Evolutionary conservation across 37 sponge, comb jelly and placozoan genomes (phyloP).

Genomic region (Chondrilla cf. caribensis): DNA sequence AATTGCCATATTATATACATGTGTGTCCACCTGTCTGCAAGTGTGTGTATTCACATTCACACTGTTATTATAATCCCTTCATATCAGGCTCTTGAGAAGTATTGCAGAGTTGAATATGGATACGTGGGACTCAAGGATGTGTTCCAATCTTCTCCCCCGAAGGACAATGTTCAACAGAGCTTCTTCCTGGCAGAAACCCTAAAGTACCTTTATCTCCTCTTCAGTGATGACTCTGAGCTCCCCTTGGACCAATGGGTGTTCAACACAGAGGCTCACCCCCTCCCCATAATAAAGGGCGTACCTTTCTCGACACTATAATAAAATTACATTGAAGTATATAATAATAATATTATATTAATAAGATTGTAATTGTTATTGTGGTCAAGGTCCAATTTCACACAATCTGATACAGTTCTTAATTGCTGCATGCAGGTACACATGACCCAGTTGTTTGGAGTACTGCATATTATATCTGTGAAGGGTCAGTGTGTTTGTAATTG

Average conservation of each 20-base stretch:
- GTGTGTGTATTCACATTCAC: not conserved
- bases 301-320: slow-evolving; percentile 17
- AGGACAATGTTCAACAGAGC: slow-evolving; percentile 88
- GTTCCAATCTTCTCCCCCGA: slow-evolving; percentile 41
- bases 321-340: too few relatives aligned
- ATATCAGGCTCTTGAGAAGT: slow-evolving; percentile 65
- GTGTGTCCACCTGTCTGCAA: slow-evolving; percentile 18
- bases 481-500: too few relatives aligned
- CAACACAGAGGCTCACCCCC: slow-evolving; percentile 98
- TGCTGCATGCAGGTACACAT: too few relatives aligned
- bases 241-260: slow-evolving; percentile 81
- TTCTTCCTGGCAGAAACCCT: slow-evolving; percentile 96
- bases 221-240: slow-evolving; percentile 64
- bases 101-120: slow-evolving; percentile 57
- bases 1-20: not conserved
- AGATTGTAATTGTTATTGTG: too few relatives aligned
- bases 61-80: not conserved
- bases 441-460: too few relatives aligned
- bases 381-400: too few relatives aligned
- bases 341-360: too few relatives aligned
- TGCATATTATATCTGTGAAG: too few relatives aligned
- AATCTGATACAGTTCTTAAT: too few relatives aligned
- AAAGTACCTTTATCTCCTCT: slow-evolving; percentile 88
- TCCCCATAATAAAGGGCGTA: slow-evolving; percentile 64
- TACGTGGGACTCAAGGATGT: slow-evolving; percentile 74